A percentile compares a stretch with the other conserved stretches of the same genome.
phyloP scores from a whole-genome alignment of 1,140 invertebrate genomes.

The Caenorhabditis briggsae region DNA sequence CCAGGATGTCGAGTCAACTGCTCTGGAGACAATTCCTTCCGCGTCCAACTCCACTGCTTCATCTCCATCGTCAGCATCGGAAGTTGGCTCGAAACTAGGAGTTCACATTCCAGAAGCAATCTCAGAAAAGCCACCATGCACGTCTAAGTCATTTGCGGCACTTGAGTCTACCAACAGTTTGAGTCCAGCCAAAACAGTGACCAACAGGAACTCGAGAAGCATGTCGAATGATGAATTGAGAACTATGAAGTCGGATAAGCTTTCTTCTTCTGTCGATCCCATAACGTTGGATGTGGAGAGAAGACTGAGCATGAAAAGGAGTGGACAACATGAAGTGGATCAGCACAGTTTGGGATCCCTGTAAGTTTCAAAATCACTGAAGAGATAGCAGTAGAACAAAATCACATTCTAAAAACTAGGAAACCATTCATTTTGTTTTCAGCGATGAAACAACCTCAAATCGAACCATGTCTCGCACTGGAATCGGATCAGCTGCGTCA shows the following conservation, averaged over 20 bases:
- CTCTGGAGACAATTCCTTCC: slow-evolving; percentile 15
- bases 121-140: neutral
- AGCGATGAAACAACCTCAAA: slow-evolving; percentile 53
- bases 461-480: neutral
- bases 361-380: neutral
- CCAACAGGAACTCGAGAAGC: slow-evolving; percentile 12
- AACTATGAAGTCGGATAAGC: neutral
- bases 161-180: neutral
- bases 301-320: slow-evolving; percentile 59
- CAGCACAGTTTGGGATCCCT: slow-evolving; percentile 13
- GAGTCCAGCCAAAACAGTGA: slow-evolving; percentile 9
- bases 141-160: neutral
- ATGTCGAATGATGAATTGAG: slow-evolving; percentile 38
- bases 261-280: slow-evolving; percentile 39
- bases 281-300: slow-evolving; percentile 58
- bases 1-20: neutral
- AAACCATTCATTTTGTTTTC: slow-evolving; percentile 26
- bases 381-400: neutral
- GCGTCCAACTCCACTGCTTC: neutral
- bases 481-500: slow-evolving; percentile 35
- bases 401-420: too few species aligned
- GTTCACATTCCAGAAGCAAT: neutral
- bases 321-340: slow-evolving; percentile 20
- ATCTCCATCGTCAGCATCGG: neutral
- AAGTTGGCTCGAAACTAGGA: neutral